phyloP scores from a whole-genome alignment of 2,113 vertebrate species.

The Melanocharis versteri region DNA sequence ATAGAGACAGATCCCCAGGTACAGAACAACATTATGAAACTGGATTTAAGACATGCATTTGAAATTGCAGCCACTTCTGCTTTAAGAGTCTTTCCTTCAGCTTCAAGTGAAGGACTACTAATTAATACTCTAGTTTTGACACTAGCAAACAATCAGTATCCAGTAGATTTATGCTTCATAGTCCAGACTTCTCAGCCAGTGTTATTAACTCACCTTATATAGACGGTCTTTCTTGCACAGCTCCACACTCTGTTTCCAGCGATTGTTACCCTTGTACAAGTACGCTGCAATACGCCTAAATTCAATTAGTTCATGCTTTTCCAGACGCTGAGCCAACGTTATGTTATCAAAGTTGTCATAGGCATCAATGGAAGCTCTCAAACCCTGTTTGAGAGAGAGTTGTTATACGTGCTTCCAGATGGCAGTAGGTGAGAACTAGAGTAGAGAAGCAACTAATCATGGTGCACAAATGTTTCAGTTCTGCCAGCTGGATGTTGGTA shows the following conservation, averaged over 20 bases:
- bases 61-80: not conserved
- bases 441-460: not conserved
- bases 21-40: not conserved
- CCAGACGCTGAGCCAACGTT: conserved; percentile 83
- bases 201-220: conserved; percentile 78
- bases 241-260: conserved; percentile 91
- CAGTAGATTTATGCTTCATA: not conserved
- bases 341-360: conserved; percentile 92
- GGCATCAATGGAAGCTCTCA: conserved; percentile 87
- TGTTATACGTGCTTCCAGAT: not conserved
- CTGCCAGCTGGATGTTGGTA: not conserved
- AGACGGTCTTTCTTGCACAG: conserved; percentile 91
- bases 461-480: not conserved
- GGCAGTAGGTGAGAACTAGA: not conserved
- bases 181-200: not conserved
- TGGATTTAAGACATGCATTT: not conserved
- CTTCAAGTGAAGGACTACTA: not conserved
- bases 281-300: conserved; percentile 88
- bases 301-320: conserved; percentile 88
- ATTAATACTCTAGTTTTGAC: not conserved
- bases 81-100: not conserved
- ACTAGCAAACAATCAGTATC: not conserved
- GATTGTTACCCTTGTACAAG: conserved; percentile 87
- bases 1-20: not conserved
- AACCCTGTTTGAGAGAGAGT: conserved; percentile 69